Conservation (phyloP, 2,888 invertebrate genomes). For the Mactromeris polynyma region DNA sequence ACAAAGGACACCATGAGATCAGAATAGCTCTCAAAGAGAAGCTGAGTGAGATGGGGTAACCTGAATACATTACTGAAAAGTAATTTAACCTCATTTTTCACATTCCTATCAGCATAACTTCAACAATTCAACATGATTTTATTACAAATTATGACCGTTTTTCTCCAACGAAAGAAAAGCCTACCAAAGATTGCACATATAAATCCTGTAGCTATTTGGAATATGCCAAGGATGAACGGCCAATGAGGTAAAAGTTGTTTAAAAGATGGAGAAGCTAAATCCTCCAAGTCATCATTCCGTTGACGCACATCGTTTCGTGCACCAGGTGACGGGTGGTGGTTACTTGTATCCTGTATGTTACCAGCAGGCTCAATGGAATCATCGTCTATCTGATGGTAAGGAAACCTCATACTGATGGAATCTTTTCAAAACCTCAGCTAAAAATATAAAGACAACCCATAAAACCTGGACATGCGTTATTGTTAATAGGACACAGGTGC, state of each 20-base stretch:
- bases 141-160: too few relatives aligned
- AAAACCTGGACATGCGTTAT: too few relatives aligned
- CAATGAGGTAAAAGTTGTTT: slow-evolving; percentile 37
- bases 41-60: too few relatives aligned
- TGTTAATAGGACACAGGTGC: too few relatives aligned
- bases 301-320: not conserved
- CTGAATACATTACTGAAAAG: too few relatives aligned
- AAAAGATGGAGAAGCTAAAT: slow-evolving; percentile 32
- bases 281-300: not conserved
- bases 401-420: slow-evolving; percentile 35
- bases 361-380: slow-evolving; percentile 27
- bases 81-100: too few relatives aligned
- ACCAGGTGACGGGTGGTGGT: not conserved
- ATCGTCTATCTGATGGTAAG: slow-evolving; percentile 53
- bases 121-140: too few relatives aligned
- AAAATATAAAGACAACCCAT: not conserved
- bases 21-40: too few relatives aligned
- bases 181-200: slow-evolving; percentile 52
- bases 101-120: too few relatives aligned
- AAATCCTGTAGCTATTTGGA: slow-evolving; percentile 50
- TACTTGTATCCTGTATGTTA: not conserved
- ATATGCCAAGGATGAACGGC: slow-evolving; percentile 40
- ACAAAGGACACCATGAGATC: too few relatives aligned
- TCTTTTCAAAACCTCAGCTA: not conserved
- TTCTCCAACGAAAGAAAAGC: too few relatives aligned